Base-by-base conservation (phyloP, 2,113 vertebrate species). In the Bufo gargarizans region DNA sequence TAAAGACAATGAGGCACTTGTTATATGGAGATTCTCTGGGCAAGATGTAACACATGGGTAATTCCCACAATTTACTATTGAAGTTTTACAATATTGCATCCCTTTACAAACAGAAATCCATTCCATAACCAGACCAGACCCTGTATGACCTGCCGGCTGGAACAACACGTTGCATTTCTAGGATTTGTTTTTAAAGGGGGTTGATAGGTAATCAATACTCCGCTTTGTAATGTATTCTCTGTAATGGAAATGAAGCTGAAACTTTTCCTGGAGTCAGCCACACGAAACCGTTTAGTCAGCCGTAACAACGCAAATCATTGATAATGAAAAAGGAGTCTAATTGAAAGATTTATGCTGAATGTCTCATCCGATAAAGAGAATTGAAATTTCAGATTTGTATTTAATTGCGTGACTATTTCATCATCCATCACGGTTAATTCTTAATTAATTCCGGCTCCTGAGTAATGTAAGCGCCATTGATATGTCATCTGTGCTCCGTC, bases 121-220 rank as follows among this genome's bases (percentile, higher is more conserved):
- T 85, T 74, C 19, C 3, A 74, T 3, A 43, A 58, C 61, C 50
- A 67, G 56, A 76, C 63, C 22, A 55, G 5, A 55, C 72, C 10
- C n/a, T 58, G 72, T 33, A 56, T 67, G 69, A 45, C 69, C 49
- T 4, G 45, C 58, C 4, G 69, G 9, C 16, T 53, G n/a, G 43
- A 69, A 56, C 65, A 76, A 47, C 63, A 22, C 17, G 19, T 9
- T 47, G 19, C 81, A 9, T 50, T 78, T 69, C 59, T 76, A 78
- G 77, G 81, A 45, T 67, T 89, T 89, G 20, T 77, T 65, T 43
- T 69, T 13, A 56, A 74, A 76, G 7, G 55, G 69, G 45, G 56
- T 65, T 83, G 87, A 78, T 63, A 43, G 81, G 49, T 84, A 89
- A 89, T 89, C 87, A 84, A 89, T 84, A 84, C 3, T 47, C n/a